Percentiles rank a stretch among this genome's conserved stretches.
These are phyloP conservation scores for Regulus satrapa DNA, from an alignment of 2,113 vertebrate species.

Conservation along the genomic window DNA sequence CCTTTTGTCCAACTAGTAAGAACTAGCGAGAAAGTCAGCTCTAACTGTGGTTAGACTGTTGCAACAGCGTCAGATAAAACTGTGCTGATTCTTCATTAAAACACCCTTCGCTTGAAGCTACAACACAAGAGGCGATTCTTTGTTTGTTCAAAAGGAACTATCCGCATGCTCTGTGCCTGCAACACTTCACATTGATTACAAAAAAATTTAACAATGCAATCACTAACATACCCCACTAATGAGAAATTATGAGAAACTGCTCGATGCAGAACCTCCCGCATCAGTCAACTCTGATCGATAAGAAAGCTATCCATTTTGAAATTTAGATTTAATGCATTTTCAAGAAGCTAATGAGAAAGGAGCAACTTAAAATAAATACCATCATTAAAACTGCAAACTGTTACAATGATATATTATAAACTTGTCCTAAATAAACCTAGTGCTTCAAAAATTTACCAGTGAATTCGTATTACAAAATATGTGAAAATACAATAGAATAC, in stretches of 20 bases:
- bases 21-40: slow-evolving; percentile 26
- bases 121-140: slow-evolving; percentile 17
- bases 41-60: not conserved
- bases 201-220: slow-evolving; percentile 53
- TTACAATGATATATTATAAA: slow-evolving; percentile 67
- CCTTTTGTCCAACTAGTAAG: not conserved
- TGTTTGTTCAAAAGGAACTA: slow-evolving; percentile 39
- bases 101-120: slow-evolving; percentile 40
- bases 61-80: slow-evolving; percentile 21
- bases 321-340: slow-evolving; percentile 69
- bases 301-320: slow-evolving; percentile 58
- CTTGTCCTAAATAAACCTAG: slow-evolving; percentile 67
- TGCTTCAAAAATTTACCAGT: slow-evolving; percentile 69
- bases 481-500: slow-evolving; percentile 69
- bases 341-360: slow-evolving; percentile 69
- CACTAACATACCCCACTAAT: slow-evolving; percentile 52
- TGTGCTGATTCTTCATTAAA: slow-evolving; percentile 28
- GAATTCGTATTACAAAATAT: slow-evolving; percentile 69
- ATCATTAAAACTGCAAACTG: slow-evolving; percentile 68
- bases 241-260: slow-evolving; percentile 50
- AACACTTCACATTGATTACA: slow-evolving; percentile 54
- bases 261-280: slow-evolving; percentile 44
- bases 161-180: slow-evolving; percentile 56
- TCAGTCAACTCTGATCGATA: slow-evolving; percentile 59
- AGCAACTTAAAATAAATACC: slow-evolving; percentile 68